Evolutionary conservation across 2,797 vertebrate genomes (phyloP).

Genomic region (Helostoma temminkii): DNA sequence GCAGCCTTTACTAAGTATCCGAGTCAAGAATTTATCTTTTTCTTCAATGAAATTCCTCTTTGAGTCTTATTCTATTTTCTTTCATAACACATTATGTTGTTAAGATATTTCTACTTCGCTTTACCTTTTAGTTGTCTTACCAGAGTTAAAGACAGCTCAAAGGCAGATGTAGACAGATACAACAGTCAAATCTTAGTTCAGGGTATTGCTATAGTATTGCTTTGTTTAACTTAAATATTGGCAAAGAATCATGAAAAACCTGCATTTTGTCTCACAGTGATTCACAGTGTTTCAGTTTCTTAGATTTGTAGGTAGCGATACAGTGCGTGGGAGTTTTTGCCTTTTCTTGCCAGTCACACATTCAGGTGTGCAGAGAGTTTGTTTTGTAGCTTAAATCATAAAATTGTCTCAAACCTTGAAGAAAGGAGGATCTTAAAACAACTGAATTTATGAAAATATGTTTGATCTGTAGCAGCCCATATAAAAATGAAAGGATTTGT

Average conservation of each 20-base stretch:
- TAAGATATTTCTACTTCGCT: neutral
- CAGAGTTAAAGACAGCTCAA: neutral
- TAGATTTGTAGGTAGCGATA: too few relatives aligned
- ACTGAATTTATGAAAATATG: too few relatives aligned
- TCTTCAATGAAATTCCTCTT: neutral
- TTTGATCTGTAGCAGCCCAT: neutral
- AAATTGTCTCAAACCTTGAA: neutral
- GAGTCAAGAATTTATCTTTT: neutral
- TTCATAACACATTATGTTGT: neutral
- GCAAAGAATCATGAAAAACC: too few relatives aligned
- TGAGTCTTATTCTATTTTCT: neutral
- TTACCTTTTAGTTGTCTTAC: neutral
- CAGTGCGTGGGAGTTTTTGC: too few relatives aligned
- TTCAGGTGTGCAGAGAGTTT: too few relatives aligned
- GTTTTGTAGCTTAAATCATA: neutral
- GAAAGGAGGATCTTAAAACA: neutral
- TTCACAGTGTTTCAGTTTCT: too few relatives aligned
- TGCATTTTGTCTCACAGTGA: too few relatives aligned
- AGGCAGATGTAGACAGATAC: neutral
- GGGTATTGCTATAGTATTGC: too few relatives aligned
- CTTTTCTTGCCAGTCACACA: too few relatives aligned
- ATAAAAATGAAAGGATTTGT: neutral
- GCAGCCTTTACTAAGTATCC: neutral
- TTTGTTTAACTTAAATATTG: neutral
- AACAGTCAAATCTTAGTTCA: neutral